Evolutionary conservation across 2,888 invertebrate species (phyloP).

Genomic region (Chrysodeixis includens): DNA sequence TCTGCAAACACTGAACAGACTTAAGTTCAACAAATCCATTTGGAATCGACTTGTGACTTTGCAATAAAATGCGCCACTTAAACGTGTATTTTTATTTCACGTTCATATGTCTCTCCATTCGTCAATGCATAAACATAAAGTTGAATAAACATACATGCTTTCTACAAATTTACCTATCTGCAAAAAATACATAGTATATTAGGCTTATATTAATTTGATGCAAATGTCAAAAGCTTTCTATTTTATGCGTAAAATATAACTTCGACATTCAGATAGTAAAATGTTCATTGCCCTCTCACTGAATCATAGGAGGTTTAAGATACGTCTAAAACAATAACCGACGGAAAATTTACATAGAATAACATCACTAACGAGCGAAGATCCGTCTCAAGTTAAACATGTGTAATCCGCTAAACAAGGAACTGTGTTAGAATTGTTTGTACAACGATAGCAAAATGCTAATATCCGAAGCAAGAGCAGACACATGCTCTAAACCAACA

Average conservation of each 20-base stretch:
- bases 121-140: background rate
- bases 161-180: background rate
- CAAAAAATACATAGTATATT: background rate
- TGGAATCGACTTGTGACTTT: constrained; percentile 17
- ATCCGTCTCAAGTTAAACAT: constrained; percentile 24
- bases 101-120: background rate
- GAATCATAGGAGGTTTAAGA: constrained; percentile 34
- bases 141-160: background rate
- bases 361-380: constrained; percentile 30
- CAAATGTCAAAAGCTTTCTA: background rate
- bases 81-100: background rate
- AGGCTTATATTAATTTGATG: background rate
- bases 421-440: constrained; percentile 14
- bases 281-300: constrained; percentile 29
- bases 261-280: background rate
- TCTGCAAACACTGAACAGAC: constrained; percentile 32
- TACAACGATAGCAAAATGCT: constrained; percentile 37
- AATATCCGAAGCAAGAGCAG: constrained; percentile 29
- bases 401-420: constrained; percentile 21
- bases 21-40: constrained; percentile 28
- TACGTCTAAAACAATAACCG: constrained; percentile 45
- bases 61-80: background rate
- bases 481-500: constrained; percentile 43
- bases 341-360: constrained; percentile 46
- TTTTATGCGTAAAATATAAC: background rate